Evolutionary conservation across 2,113 vertebrate species (phyloP).

Genomic region (Petrocephalus microphthalmus): DNA sequence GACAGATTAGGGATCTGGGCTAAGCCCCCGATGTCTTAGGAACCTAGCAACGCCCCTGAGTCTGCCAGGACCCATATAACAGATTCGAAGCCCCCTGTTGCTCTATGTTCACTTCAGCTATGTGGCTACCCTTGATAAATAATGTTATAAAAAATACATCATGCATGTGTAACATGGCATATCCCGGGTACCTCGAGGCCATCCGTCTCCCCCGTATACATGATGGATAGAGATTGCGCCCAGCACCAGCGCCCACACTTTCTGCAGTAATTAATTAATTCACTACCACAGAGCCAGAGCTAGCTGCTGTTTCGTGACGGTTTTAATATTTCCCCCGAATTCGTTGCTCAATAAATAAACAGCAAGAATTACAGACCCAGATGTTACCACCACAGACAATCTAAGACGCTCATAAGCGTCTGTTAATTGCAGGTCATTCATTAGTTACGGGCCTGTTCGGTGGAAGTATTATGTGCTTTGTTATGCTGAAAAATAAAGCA

Average conservation of each 20-base stretch:
- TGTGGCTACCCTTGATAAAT: neutral
- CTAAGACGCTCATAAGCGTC: neutral
- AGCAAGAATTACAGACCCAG: neutral
- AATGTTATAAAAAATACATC: neutral
- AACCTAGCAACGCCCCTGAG: neutral
- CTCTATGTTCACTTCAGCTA: neutral
- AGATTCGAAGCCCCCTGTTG: neutral
- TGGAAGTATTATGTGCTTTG: neutral
- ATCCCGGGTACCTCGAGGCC: neutral
- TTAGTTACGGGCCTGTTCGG: neutral
- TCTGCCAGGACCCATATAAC: neutral
- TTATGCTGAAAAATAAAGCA: constrained; percentile 25
- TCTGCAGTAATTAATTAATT: constrained; percentile 16
- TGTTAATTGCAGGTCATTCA: neutral
- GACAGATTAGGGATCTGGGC: neutral
- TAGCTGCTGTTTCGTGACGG: neutral
- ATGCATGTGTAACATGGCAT: neutral
- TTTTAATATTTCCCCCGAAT: neutral
- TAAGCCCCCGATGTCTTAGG: neutral
- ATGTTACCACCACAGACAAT: neutral
- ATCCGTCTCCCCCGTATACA: neutral
- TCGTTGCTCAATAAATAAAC: neutral
- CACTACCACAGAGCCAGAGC: neutral
- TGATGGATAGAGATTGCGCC: constrained; percentile 6
- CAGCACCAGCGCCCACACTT: neutral